Evolutionary conservation across 2,113 vertebrate genomes (phyloP).

Genomic region (Vireo altiloquus): DNA sequence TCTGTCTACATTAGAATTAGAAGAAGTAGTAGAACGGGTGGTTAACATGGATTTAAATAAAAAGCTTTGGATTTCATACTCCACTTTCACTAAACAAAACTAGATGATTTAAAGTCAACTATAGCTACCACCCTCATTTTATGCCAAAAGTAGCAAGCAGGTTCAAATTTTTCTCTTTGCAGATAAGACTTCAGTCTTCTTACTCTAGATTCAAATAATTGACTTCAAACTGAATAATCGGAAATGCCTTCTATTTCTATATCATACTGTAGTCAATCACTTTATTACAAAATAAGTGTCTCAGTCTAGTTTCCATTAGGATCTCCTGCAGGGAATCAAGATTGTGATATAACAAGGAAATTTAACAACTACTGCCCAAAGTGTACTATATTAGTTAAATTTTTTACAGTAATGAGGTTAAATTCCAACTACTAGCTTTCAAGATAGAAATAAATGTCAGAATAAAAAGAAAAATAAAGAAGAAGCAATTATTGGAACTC

Average conservation of each 20-base stretch:
- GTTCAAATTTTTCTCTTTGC: not conserved
- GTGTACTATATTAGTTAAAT: not conserved
- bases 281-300: not conserved
- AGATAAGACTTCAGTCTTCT: not conserved
- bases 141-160: not conserved
- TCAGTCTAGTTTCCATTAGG: conserved; percentile 4
- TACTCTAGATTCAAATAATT: not conserved
- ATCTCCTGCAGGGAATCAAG: not conserved
- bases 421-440: not conserved
- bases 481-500: not conserved
- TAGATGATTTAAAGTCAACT: not conserved
- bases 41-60: not conserved
- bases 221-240: conserved; percentile 3
- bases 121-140: conserved; percentile 9
- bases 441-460: not conserved
- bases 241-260: conserved; percentile 20
- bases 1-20: not conserved
- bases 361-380: not conserved
- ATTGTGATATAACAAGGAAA: not conserved
- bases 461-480: not conserved
- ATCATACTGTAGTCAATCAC: not conserved
- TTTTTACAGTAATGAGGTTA: conserved; percentile 13
- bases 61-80: not conserved
- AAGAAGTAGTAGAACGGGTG: not conserved
- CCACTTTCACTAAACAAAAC: not conserved